Evolutionary conservation across 2,888 invertebrate genomes (phyloP).

Genomic region (Cenopis cana): DNA sequence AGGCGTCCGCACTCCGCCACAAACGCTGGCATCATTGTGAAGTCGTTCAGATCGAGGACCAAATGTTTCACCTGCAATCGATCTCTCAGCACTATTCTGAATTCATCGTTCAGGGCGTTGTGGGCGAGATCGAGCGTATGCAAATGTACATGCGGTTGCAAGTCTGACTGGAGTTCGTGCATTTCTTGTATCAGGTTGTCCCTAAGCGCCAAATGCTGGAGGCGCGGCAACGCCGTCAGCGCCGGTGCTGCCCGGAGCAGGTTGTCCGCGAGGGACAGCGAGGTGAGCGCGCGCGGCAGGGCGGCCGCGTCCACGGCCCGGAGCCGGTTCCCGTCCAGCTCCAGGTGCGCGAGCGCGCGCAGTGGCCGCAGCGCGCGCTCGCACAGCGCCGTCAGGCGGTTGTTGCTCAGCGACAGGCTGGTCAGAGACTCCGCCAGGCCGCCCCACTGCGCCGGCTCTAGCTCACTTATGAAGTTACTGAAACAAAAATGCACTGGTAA

Average conservation of each 20-base stretch:
- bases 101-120: slow-evolving; percentile 88
- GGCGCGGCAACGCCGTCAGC: slow-evolving; percentile 81
- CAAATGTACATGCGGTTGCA: slow-evolving; percentile 77
- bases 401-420: slow-evolving; percentile 91
- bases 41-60: slow-evolving; percentile 90
- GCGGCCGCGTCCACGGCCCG: slow-evolving; percentile 83
- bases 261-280: slow-evolving; percentile 88
- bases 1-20: slow-evolving; percentile 87
- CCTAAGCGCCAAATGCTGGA: slow-evolving; percentile 88
- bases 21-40: slow-evolving; percentile 86
- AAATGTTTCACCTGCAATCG: slow-evolving; percentile 89
- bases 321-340: slow-evolving; percentile 89
- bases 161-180: slow-evolving; percentile 56
- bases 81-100: slow-evolving; percentile 86
- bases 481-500: slow-evolving; percentile 52
- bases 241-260: slow-evolving; percentile 86
- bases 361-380: slow-evolving; percentile 86
- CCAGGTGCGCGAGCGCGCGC: slow-evolving; percentile 84
- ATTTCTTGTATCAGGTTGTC: slow-evolving; percentile 62
- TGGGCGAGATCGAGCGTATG: slow-evolving; percentile 92
- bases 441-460: slow-evolving; percentile 87
- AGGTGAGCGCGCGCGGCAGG: slow-evolving; percentile 86
- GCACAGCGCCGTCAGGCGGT: slow-evolving; percentile 85
- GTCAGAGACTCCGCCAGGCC: slow-evolving; percentile 88
- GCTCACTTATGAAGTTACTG: slow-evolving; percentile 88